These are phyloP conservation scores for Panthera tigris DNA, from an alignment of 2,113 vertebrate species.

Conservation along the genomic window DNA sequence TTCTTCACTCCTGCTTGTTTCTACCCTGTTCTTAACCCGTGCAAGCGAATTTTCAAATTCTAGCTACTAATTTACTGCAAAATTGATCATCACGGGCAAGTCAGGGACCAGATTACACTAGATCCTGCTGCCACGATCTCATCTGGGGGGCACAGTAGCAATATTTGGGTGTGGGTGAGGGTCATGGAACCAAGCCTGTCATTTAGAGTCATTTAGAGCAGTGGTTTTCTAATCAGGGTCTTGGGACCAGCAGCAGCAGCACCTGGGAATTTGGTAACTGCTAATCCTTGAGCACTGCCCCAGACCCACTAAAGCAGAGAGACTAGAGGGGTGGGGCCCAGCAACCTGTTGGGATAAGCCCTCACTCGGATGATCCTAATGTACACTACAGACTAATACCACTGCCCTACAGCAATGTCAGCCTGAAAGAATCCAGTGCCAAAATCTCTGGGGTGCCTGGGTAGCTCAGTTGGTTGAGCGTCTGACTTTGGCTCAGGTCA, in stretches of 20 bases:
- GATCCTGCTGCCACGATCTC: not conserved
- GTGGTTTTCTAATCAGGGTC: not conserved
- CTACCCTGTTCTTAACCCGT: not conserved
- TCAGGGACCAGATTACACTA: not conserved
- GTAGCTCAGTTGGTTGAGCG: no score
- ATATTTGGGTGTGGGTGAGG: not conserved
- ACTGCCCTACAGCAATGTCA: not conserved
- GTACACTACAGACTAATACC: no score
- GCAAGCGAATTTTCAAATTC: not conserved
- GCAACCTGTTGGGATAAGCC: not conserved
- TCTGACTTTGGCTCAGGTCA: no score
- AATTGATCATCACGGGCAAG: not conserved
- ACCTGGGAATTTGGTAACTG: not conserved
- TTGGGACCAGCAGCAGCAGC: not conserved
- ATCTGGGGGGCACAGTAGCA: not conserved
- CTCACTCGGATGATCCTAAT: not conserved
- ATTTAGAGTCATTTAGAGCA: not conserved
- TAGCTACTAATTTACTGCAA: not conserved
- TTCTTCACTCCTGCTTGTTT: not conserved
- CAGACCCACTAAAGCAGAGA: not conserved
- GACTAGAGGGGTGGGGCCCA: rapidly evolving
- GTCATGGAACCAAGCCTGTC: not conserved
- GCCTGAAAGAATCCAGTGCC: not conserved
- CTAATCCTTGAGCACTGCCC: not conserved
- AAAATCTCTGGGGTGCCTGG: not conserved